Evolutionary conservation across 2,888 invertebrate species (phyloP).

Genomic region (Hypolimnas misippus): DNA sequence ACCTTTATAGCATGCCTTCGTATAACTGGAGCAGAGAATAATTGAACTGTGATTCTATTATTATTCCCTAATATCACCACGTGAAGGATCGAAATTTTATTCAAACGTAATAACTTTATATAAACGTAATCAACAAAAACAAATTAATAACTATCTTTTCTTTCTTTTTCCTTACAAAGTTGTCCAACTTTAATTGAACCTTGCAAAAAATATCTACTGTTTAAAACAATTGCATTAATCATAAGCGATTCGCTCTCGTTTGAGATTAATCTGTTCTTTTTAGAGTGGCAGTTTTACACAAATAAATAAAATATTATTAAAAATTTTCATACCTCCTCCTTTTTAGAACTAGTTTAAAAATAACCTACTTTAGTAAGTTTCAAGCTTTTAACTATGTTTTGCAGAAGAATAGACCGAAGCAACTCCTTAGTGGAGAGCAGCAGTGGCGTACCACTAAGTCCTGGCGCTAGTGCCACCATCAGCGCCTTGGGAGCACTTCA

Average conservation of each 20-base stretch:
- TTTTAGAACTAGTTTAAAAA: not conserved
- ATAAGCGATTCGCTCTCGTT: too few relatives aligned
- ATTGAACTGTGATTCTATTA: not conserved
- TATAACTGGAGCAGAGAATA: not conserved
- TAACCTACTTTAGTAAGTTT: not conserved
- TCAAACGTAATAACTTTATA: too few relatives aligned
- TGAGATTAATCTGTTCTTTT: too few relatives aligned
- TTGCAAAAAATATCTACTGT: too few relatives aligned
- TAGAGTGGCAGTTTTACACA: too few relatives aligned
- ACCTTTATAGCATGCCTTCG: not conserved
- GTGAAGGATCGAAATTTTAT: not conserved
- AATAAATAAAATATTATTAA: too few relatives aligned
- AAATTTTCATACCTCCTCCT: too few relatives aligned
- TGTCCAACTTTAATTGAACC: too few relatives aligned
- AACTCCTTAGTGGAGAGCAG: slow-evolving; percentile 79
- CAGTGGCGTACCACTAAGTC: slow-evolving; percentile 72
- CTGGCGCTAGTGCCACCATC: slow-evolving; percentile 70
- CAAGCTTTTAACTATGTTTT: slow-evolving; percentile 23
- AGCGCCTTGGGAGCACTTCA: slow-evolving; percentile 90
- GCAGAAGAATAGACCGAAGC: slow-evolving; percentile 81
- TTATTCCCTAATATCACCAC: not conserved
- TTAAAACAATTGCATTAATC: too few relatives aligned
- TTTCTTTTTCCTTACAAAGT: too few relatives aligned
- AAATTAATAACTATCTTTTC: too few relatives aligned
- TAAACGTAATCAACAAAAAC: too few relatives aligned